These are phyloP conservation scores for Lepidurus arcticus DNA, from an alignment of 1,140 invertebrate genomes.

Conservation along the genomic window DNA sequence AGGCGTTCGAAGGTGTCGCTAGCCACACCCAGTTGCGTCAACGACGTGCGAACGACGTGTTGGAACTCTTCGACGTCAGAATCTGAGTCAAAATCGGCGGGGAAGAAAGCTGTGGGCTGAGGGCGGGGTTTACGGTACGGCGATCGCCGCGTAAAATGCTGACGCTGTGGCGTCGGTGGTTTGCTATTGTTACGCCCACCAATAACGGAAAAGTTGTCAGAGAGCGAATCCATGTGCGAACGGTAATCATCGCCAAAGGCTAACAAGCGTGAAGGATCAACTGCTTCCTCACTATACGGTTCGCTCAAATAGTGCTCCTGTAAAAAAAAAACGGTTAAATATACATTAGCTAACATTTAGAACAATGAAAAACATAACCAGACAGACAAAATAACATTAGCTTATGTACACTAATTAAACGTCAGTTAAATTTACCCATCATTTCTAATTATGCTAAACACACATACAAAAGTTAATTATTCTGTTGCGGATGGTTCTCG, in stretches of 20 bases:
- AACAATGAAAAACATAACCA: too few species aligned
- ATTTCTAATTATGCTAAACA: too few species aligned
- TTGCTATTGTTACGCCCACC: conserved; percentile 4
- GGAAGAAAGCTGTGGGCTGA: neutral
- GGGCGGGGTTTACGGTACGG: conserved; percentile 1
- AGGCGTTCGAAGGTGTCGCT: conserved; percentile 29
- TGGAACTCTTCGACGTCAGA: conserved; percentile 56
- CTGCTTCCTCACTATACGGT: conserved; percentile 76
- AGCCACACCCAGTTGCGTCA: conserved; percentile 26
- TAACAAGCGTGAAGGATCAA: conserved; percentile 73
- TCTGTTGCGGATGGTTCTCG: neutral
- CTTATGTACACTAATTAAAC: too few species aligned
- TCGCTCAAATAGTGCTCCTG: conserved; percentile 88
- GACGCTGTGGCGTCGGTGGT: conserved; percentile 31
- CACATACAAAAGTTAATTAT: too few species aligned
- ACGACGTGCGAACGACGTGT: conserved; percentile 25
- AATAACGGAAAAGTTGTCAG: conserved; percentile 34
- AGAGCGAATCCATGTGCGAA: conserved; percentile 71
- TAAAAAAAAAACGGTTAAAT: conserved; percentile 41
- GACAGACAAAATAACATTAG: too few species aligned
- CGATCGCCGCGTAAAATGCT: neutral
- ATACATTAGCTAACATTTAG: too few species aligned
- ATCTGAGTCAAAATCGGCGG: conserved; percentile 51
- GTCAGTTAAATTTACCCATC: too few species aligned
- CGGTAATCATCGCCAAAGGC: conserved; percentile 89